Base-by-base conservation (phyloP, 2,113 vertebrate genomes). In the Zapus hudsonius region DNA sequence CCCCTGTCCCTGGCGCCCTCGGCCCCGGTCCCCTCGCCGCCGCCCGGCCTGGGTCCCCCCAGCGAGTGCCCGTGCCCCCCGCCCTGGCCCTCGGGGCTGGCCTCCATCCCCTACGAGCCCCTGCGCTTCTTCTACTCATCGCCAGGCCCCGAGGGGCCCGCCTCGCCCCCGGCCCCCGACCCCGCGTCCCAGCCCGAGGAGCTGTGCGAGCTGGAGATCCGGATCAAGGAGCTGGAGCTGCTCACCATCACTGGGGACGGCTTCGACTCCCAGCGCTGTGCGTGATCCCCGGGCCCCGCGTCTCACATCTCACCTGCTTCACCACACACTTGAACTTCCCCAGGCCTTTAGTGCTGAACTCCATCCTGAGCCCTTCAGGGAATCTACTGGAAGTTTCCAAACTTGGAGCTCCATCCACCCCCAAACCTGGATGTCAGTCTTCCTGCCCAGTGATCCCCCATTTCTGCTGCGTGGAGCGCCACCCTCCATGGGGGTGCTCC, bases 101-200 rank as follows among this genome's bases (percentile, higher is more conserved):
- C 97, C 40, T 78, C 96, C 86, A 94, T 97, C 47, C 87, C 96
- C 23, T 98, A 98, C 36, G 98, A 98, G 82, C 98, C 98, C 44
- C 95, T 98, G 84, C 94, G 97, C 44, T 98, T 98, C 95, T 98
- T 98, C 94, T 97, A 97, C 94, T 98, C 95, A 7, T 96, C 64
- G 64, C 57, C 47, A 1, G 94, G 16, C 15, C 92, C 38, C 1
- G 74, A 91, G 29, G n/a, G 9, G 75, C 72, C 93, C 0, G 5
- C 52, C 29, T 81, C 52, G 15, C 2, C 75, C 0, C 20, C 78
- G 0, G 33, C 22, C 0, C 69, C n/a, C 0, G 33, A 83, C 36
- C 59, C 94, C 86, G 3, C 92, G 27, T 12, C 87, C 42, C 93
- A 96, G 20, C 89, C 92, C 0, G 97, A 97, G 85, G 96, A 97